Base-by-base conservation (phyloP, 2,113 vertebrate species). In the Lucifuga dentata region DNA sequence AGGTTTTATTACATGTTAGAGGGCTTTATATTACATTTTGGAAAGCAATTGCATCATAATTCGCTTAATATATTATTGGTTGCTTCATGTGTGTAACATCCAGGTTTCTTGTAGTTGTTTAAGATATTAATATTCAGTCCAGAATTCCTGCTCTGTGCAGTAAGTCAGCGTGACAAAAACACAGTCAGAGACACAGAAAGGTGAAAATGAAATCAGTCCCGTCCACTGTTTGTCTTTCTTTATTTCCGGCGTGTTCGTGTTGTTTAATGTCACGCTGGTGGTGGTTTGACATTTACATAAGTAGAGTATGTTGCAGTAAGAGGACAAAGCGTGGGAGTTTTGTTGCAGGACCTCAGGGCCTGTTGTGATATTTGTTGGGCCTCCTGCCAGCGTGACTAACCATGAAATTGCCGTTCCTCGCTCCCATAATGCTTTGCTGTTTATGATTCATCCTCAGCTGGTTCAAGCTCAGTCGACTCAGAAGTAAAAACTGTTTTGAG, bases 381-480 rank as follows among this genome's bases (percentile, higher is more conserved):
- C 39, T 73, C 24, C 17, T 61, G 58, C 59, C 32, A 23, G 59
- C 36, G 24, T 75, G 64, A 58, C 40, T 83, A 81, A 60, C 39
- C 57, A 63, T 73, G 86, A 83, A 56, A 78, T 58, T 84, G 84
- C 83, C 84, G 83, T 80, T 82, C 63, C 55, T 78, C 41, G 84
- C 70, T 60, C 68, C 85, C 89, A 86, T 53, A 78, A 53, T 69
- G 60, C 64, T 74, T 80, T 78, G 68, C 78, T 72, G 62, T 73
- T 73, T 73, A 70, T 77, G 60, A 66, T 49, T 84, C 59, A 60
- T 36, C 62, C 23, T 35, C 15, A 41, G 80, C 62, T 51, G 52
- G 76, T 11, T n/a, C 17, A 23, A 67, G 20, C 60, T 52, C 48
- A 72, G 65, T 70, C 21, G 60, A 70, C 40, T 71, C 49, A 56